These are phyloP conservation scores for Caenorhabditis latens DNA, from an alignment of 1,140 invertebrate genomes.

Conservation along the genomic window DNA sequence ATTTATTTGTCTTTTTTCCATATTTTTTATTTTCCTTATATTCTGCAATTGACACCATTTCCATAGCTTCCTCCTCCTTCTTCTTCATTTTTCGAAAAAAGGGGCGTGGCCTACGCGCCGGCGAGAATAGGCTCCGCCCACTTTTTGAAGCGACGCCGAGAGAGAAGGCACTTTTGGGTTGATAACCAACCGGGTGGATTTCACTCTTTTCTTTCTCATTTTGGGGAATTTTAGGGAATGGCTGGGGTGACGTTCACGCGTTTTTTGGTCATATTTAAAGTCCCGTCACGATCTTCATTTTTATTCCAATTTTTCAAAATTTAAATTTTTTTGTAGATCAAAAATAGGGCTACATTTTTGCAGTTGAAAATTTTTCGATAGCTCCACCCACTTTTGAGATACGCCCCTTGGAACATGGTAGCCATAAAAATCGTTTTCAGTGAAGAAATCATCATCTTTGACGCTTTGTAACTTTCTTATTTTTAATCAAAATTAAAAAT, in stretches of 20 bases:
- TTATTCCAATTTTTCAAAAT: not conserved
- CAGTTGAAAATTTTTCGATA: not conserved
- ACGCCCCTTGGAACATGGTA: too few relatives aligned
- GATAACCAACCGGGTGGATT: not conserved
- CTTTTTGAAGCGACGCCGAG: not conserved
- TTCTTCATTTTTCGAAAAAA: not conserved
- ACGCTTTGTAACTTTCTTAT: too few relatives aligned
- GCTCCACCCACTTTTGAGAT: constrained; percentile 10
- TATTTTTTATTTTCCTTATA: not conserved
- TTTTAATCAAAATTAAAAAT: too few relatives aligned
- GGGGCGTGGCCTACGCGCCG: constrained; percentile 5
- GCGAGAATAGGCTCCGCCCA: constrained; percentile 19
- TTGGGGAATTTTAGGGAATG: too few relatives aligned
- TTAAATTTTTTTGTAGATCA: not conserved
- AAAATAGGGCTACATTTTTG: not conserved
- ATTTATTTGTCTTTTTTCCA: not conserved
- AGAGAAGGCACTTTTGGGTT: not conserved
- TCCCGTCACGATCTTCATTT: too few relatives aligned
- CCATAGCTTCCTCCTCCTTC: not conserved
- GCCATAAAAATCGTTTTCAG: too few relatives aligned
- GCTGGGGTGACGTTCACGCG: too few relatives aligned
- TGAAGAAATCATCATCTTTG: too few relatives aligned
- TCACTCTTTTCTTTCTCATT: too few relatives aligned
- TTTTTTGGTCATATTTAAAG: too few relatives aligned
- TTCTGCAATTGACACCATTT: constrained; percentile 50